Conservation (phyloP, 2,888 invertebrate genomes). For the Cryptocephalus primarius region DNA sequence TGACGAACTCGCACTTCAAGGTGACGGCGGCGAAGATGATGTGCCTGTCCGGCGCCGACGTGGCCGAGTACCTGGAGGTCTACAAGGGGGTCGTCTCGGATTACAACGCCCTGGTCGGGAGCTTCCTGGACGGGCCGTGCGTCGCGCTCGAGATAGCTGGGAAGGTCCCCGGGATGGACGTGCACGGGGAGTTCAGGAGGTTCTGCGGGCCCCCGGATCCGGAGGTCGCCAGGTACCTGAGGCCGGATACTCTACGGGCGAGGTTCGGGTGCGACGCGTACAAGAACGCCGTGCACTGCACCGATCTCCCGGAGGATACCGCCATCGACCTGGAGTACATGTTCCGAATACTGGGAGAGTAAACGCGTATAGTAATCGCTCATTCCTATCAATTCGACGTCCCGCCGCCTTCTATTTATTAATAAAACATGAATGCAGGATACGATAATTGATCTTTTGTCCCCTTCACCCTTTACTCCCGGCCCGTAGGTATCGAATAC, state of each 20-base stretch:
- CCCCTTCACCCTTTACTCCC: too few relatives aligned
- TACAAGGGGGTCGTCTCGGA: constrained; percentile 82
- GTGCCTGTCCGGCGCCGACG: constrained; percentile 67
- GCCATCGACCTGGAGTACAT: constrained; percentile 72
- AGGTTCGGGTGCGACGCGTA: constrained; percentile 72
- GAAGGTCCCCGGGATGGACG: constrained; percentile 42
- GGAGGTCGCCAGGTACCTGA: constrained; percentile 74
- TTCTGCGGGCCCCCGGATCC: constrained; percentile 85
- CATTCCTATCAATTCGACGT: not conserved
- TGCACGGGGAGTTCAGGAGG: constrained; percentile 59
- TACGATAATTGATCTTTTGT: too few relatives aligned
- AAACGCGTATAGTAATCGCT: not conserved
- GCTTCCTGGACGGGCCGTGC: constrained; percentile 75
- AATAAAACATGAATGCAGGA: too few relatives aligned
- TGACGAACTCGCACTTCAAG: constrained; percentile 58
- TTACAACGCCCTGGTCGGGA: constrained; percentile 67
- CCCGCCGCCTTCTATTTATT: not conserved
- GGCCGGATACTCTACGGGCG: constrained; percentile 76
- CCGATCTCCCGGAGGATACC: constrained; percentile 84
- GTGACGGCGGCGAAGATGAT: constrained; percentile 74
- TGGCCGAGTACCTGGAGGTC: constrained; percentile 86
- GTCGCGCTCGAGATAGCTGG: constrained; percentile 74
- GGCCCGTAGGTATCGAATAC: too few relatives aligned
- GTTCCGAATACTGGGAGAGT: constrained; percentile 52
- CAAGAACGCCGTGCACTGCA: constrained; percentile 86